Base-by-base conservation (phyloP, 2,113 vertebrate species). In the Hippolais icterina region DNA sequence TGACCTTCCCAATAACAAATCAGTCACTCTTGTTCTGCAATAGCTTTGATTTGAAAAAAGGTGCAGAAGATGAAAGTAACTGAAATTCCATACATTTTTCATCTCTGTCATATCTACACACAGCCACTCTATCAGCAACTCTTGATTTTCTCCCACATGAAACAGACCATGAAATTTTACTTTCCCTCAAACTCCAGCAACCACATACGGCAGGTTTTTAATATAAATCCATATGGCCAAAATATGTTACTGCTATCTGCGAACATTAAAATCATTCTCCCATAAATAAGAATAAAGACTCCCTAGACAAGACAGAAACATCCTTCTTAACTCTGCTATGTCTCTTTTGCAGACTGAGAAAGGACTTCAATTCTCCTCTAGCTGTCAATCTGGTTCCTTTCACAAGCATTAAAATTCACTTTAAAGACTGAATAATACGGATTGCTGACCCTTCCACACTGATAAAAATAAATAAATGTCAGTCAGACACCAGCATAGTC, bases 381-480 rank as follows among this genome's bases (percentile, higher is more conserved):
- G 27, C 82, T 97, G 90, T 88, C 85, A 94, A 80, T 88, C 59
- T 70, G 24, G 7, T 46, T 85, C 77, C 66, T 89, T 87, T 90
- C 87, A 83, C 25, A 66, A 83, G 71, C 85, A 95, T 93, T 91
- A 91, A 85, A 57, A 96, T 96, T 90, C 90, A 88, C 68, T 94
- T 93, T 86, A 47, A 92, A 83, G 70, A 86, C 64, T 92, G 90
- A 95, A 94, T 94, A 90, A 85, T 83, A 57, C 93, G 66, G 76
- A 96, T 59, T 81, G 27, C 64, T 95, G 96, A 94, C 93, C 96
- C 93, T 83, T 92, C 68, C 76, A 80, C 60, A 60, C 10, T 44
- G 90, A 95, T 90, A 94, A 92, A 94, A 96, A 95, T 66, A 96
- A 94, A 91, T 83, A 96, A 89, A 66, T 44, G 79, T 86, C 94